phyloP scores from a whole-genome alignment of 2,113 vertebrate species.

The Microcebus griseorufus region DNA sequence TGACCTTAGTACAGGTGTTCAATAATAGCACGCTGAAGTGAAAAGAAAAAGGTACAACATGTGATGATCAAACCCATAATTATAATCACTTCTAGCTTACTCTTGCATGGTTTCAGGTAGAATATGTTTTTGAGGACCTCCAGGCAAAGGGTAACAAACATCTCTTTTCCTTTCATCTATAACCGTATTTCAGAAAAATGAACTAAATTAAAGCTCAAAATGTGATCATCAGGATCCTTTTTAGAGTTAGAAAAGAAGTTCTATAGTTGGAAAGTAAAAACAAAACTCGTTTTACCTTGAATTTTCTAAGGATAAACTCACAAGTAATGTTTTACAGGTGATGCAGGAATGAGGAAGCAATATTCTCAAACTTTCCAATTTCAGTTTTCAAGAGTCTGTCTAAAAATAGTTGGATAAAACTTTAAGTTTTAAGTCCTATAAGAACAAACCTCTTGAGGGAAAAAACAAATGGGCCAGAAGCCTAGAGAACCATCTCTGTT shows the following conservation, averaged over 20 bases:
- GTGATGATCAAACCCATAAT: neutral
- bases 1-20: constrained; percentile 32
- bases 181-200: neutral
- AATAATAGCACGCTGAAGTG: neutral
- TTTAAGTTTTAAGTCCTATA: neutral
- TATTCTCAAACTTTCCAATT: neutral
- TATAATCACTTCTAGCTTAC: constrained; percentile 1
- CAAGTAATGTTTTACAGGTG: neutral
- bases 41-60: neutral
- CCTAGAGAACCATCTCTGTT: neutral
- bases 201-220: constrained; percentile 23
- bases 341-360: neutral
- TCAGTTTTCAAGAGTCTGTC: neutral
- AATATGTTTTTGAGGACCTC: neutral
- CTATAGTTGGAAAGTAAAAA: neutral
- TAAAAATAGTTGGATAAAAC: neutral
- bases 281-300: neutral
- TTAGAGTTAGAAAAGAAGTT: neutral
- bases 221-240: neutral
- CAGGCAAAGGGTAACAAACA: neutral
- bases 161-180: neutral
- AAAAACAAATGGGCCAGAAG: neutral
- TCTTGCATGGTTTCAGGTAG: neutral
- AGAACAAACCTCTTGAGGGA: neutral
- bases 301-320: neutral